A percentile compares a stretch with the other conserved stretches of the same genome.
These are phyloP conservation scores for Alosa alosa DNA, from an alignment of 2,113 vertebrate genomes.

Conservation along the genomic window DNA sequence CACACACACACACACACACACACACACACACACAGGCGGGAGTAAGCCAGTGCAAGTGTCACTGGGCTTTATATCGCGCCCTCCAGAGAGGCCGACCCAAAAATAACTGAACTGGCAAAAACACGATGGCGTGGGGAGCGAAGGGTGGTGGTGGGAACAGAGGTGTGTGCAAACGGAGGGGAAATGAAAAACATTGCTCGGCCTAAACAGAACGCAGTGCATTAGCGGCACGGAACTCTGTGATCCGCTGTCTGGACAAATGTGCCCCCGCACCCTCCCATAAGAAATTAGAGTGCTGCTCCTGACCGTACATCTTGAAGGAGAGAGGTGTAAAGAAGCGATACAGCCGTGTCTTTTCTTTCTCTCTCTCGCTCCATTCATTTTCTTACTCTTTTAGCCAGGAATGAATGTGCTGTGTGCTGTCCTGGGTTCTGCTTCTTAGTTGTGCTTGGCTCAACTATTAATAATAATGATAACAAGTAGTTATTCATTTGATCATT, in stretches of 20 bases:
- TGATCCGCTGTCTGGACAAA: neutral
- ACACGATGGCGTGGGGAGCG: neutral
- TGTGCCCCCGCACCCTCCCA: neutral
- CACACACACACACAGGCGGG: neutral
- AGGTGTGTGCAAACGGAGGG: neutral
- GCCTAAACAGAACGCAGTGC: neutral
- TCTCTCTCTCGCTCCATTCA: too few species aligned
- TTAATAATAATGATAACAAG: too few species aligned
- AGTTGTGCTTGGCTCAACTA: neutral
- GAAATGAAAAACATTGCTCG: neutral
- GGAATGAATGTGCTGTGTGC: neutral
- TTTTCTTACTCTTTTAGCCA: neutral
- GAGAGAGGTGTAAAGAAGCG: neutral
- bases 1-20: too few species aligned
- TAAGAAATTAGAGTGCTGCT: neutral
- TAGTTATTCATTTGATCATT: too few species aligned
- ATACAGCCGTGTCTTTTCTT: too few species aligned
- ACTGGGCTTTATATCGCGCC: neutral
- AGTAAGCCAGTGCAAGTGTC: neutral
- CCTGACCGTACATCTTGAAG: neutral
- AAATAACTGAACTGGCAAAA: neutral
- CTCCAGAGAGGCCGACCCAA: neutral
- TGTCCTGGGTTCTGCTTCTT: neutral
- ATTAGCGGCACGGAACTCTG: neutral
- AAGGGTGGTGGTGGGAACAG: neutral